Base-by-base conservation (phyloP, 2,888 invertebrate genomes). In the Odontothrips loti region DNA sequence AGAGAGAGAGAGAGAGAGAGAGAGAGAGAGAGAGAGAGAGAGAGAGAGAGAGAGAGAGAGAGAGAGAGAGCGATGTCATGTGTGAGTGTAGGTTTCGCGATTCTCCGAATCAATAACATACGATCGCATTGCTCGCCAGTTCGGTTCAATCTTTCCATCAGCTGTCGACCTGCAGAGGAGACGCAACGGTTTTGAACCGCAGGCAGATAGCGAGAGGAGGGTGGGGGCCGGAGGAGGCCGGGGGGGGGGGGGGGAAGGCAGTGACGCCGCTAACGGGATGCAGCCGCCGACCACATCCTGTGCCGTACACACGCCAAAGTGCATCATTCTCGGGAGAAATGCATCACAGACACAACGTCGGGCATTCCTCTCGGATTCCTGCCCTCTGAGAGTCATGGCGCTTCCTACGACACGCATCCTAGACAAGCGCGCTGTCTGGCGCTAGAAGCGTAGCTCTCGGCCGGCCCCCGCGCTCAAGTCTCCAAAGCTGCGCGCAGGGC, bases 31-130 rank as follows among this genome's bases (percentile, higher is more conserved):
- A 17, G 51, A 6, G 51, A 6, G 51, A 17, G 1, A 51, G 51
- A 51, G 51, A 48, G 48, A 48, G 48, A 48, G 48, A 48, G 48
- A 48, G 48, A 48, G 48, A 48, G 51, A 51, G 20, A 20, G 6
- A 20, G 68, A 58, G 68, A 27, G 68, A 1, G 27, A 11, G 68
- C 23, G 27, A 43, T 27, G 68, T 27, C 11, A 27, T 75, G 68
- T 75, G 68, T 75, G 68, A 1, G 27, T 75, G 68, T 75, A 27
- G n/a, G 68, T 75, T 75, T 75, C 68, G 68, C 68, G 68, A 27
- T 75, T 75, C 68, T 75, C 68, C 68, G 68, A 75, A 75, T 75
- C 68, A 75, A 75, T 75, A 75, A 75, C 68, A 75, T 75, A 75
- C 68, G 68, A 75, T 75, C 68, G 27, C 68, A 75, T 75, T 75